Percentiles rank a stretch among this genome's conserved stretches.
phyloP scores from a whole-genome alignment of 1,140 invertebrate genomes.

The Chionoecetes opilio region DNA sequence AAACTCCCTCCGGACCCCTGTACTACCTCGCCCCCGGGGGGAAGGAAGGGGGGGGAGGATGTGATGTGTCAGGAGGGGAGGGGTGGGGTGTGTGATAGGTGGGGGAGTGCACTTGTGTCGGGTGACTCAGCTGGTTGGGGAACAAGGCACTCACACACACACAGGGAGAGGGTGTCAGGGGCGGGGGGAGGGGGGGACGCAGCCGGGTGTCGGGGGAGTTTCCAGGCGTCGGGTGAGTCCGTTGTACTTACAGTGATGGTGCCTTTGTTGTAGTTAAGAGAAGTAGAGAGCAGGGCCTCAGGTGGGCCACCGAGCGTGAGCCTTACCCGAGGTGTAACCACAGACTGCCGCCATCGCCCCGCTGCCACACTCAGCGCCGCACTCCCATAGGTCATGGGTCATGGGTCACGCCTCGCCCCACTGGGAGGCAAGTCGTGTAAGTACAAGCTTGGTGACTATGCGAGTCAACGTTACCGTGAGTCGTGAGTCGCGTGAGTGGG shows the following conservation, averaged over 20 bases:
- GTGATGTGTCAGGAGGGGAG: neutral
- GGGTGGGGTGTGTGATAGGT: neutral
- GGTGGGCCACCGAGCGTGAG: constrained; percentile 76
- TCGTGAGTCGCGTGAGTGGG: constrained; percentile 17
- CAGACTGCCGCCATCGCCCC: constrained; percentile 77
- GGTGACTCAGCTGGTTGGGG: constrained; percentile 23
- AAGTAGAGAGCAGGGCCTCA: constrained; percentile 79
- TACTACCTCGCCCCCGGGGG: too few relatives aligned
- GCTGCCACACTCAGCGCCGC: constrained; percentile 59
- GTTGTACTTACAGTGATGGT: constrained; percentile 81
- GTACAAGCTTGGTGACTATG: neutral
- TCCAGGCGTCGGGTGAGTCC: constrained; percentile 61
- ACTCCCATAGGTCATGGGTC: too few relatives aligned
- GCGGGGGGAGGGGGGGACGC: too few relatives aligned
- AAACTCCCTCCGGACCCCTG: constrained; percentile 56
- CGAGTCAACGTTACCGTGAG: neutral
- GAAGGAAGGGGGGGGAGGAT: neutral
- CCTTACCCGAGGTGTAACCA: constrained; percentile 81
- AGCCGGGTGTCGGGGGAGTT: constrained; percentile 66
- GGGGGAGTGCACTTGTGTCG: neutral
- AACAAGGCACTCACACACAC: neutral
- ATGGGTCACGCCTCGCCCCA: neutral
- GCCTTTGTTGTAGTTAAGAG: constrained; percentile 80
- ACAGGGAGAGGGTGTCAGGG: neutral
- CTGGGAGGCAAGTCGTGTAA: neutral